phyloP scores from a whole-genome alignment of 1,140 invertebrate genomes.

The Cyclina sinensis region DNA sequence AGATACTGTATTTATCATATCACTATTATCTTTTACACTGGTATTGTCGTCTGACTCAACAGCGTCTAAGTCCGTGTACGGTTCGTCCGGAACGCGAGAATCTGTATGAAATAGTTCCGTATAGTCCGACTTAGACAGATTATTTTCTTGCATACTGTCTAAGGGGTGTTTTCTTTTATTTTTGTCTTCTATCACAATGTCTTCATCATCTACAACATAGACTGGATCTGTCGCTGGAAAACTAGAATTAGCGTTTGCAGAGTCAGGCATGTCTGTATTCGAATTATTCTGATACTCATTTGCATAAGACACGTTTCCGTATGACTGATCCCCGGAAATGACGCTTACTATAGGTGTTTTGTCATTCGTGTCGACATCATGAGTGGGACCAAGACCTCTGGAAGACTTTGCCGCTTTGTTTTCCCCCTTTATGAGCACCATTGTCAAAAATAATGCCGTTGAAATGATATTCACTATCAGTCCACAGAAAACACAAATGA shows the following conservation, averaged over 20 bases:
- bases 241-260: neutral
- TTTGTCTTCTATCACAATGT: neutral
- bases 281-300: neutral
- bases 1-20: slow-evolving; percentile 1
- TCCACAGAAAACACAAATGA: slow-evolving; percentile 40
- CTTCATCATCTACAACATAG: neutral
- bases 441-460: slow-evolving; percentile 18
- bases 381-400: slow-evolving; percentile 3
- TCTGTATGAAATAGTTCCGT: neutral
- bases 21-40: neutral
- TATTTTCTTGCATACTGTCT: neutral
- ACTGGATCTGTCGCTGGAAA: neutral
- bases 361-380: neutral
- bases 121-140: neutral
- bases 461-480: slow-evolving; percentile 41
- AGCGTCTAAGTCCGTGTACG: neutral
- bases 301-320: slow-evolving; percentile 33
- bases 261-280: neutral
- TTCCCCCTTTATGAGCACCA: slow-evolving; percentile 36
- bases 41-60: neutral
- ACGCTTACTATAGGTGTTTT: slow-evolving; percentile 15
- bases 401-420: slow-evolving; percentile 25
- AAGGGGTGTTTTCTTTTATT: neutral
- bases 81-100: neutral
- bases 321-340: neutral